These are phyloP conservation scores for Athalia circularis DNA, from an alignment of 2,888 invertebrate species.

Conservation along the genomic window DNA sequence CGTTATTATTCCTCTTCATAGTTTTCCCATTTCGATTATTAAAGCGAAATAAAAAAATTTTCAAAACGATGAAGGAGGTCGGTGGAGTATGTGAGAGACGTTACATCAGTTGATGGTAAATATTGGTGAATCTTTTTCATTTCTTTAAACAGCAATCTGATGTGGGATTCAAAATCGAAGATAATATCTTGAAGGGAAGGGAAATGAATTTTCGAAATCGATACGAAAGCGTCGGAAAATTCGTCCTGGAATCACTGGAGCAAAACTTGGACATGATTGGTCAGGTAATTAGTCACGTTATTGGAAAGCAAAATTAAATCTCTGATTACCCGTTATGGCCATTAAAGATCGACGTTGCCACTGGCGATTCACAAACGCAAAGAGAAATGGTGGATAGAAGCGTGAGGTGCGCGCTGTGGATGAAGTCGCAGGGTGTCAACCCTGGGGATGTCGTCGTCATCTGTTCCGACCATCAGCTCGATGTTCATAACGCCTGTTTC, in stretches of 20 bases:
- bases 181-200: slow-evolving; percentile 48
- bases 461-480: slow-evolving; percentile 62
- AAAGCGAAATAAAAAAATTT: no score
- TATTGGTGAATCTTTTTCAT: not conserved
- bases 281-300: slow-evolving; percentile 52
- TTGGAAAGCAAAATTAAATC: not conserved
- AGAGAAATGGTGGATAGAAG: slow-evolving; percentile 57
- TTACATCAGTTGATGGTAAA: not conserved
- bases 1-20: no score
- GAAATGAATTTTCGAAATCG: slow-evolving; percentile 32
- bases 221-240: slow-evolving; percentile 51
- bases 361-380: slow-evolving; percentile 57
- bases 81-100: no score
- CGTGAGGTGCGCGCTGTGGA: slow-evolving; percentile 65
- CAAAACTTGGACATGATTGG: slow-evolving; percentile 51
- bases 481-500: slow-evolving; percentile 60
- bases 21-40: no score
- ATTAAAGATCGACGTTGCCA: slow-evolving; percentile 58
- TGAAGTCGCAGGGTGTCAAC: slow-evolving; percentile 59
- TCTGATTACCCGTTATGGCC: not conserved
- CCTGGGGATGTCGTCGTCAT: slow-evolving; percentile 60
- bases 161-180: slow-evolving; percentile 43
- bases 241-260: slow-evolving; percentile 54
- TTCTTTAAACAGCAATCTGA: not conserved
- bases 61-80: no score